phyloP scores from a whole-genome alignment of 2,888 invertebrate genomes.

The Anthoptus insignis region DNA sequence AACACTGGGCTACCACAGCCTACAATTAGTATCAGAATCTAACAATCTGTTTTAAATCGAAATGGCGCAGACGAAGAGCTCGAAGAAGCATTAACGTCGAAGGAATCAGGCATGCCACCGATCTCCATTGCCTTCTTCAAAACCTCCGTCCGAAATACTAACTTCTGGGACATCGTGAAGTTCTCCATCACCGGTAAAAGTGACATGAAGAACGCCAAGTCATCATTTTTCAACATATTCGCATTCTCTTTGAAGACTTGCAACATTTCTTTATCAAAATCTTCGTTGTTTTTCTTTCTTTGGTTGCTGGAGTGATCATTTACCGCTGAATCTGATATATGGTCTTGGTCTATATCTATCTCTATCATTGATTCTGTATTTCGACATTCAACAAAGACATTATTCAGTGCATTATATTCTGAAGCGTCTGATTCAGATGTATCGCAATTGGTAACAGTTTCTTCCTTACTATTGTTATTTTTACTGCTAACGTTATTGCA shows the following conservation, averaged over 20 bases:
- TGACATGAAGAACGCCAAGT: conserved; percentile 40
- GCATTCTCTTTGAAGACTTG: conserved; percentile 42
- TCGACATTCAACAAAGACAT: background rate
- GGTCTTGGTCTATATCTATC: background rate
- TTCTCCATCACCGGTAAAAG: conserved; percentile 30
- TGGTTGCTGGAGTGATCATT: background rate
- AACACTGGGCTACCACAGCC: too few relatives aligned
- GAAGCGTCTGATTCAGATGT: background rate
- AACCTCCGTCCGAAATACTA: conserved; percentile 35
- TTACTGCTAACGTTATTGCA: too few relatives aligned
- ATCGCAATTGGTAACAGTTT: background rate
- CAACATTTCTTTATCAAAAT: conserved; percentile 44
- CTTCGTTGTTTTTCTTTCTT: conserved; percentile 3
- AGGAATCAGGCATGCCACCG: too few relatives aligned
- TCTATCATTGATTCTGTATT: background rate
- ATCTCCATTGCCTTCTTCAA: conserved; percentile 34
- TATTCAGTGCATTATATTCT: background rate
- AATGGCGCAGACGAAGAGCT: too few relatives aligned
- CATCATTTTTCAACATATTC: conserved; percentile 41
- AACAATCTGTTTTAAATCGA: too few relatives aligned
- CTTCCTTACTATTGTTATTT: background rate
- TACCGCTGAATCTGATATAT: background rate
- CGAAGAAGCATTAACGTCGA: too few relatives aligned
- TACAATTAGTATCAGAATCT: too few relatives aligned
- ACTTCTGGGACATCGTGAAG: conserved; percentile 38